Conservation (phyloP, 2,797 vertebrate genomes). For the Malacoraja senta region DNA sequence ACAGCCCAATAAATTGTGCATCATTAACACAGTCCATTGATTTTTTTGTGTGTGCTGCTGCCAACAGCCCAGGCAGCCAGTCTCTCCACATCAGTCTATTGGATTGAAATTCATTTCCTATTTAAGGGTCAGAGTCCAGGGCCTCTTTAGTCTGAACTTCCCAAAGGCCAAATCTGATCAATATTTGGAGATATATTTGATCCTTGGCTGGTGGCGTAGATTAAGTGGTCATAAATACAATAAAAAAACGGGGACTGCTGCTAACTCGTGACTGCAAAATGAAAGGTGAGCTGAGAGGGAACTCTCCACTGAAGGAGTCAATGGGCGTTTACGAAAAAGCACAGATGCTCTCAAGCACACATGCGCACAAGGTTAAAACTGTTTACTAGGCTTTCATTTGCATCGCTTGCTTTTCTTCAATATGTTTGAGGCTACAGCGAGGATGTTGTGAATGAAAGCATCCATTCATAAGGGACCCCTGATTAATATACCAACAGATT, state of each 20-base stretch:
- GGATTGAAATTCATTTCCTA: slow-evolving; percentile 97
- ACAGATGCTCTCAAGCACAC: not conserved
- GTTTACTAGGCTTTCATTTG: not conserved
- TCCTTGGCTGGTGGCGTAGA: slow-evolving; percentile 61
- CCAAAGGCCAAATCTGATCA: slow-evolving; percentile 72
- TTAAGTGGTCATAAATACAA: slow-evolving; percentile 77
- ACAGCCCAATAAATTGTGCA: slow-evolving; percentile 81
- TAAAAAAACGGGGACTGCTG: not conserved
- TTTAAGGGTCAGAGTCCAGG: slow-evolving; percentile 94
- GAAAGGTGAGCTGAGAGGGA: slow-evolving; percentile 25
- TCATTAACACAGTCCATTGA: slow-evolving; percentile 76
- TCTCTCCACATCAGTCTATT: slow-evolving; percentile 73
- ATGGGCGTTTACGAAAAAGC: too few relatives aligned
- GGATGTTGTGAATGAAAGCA: not conserved
- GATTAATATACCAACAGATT: not conserved
- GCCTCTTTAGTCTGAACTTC: slow-evolving; percentile 67
- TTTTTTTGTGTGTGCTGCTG: slow-evolving; percentile 52
- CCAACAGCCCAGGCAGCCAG: slow-evolving; percentile 49
- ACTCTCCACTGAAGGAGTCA: slow-evolving; percentile 2
- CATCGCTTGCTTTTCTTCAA: not conserved
- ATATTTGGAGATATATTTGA: slow-evolving; percentile 70
- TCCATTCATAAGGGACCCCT: not conserved
- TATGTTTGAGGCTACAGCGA: not conserved
- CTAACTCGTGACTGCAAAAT: slow-evolving; percentile 27
- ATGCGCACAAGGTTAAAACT: not conserved